These are phyloP conservation scores for Procavia capensis DNA, from an alignment of 2,113 vertebrate genomes.

Conservation along the genomic window DNA sequence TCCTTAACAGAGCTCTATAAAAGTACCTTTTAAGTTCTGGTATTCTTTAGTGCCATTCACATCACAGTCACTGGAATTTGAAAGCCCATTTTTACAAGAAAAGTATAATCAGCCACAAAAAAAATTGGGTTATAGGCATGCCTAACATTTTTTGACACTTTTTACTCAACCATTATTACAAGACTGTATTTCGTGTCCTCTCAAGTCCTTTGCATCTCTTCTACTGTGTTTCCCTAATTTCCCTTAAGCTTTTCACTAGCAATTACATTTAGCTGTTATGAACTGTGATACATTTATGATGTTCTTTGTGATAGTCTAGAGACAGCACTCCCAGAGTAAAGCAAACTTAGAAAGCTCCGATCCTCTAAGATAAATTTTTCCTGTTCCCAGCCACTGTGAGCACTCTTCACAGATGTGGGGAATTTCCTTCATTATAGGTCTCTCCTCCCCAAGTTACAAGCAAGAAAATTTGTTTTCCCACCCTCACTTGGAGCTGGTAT, in stretches of 20 bases:
- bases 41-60: neutral
- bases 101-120: neutral
- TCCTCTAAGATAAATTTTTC: neutral
- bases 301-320: neutral
- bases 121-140: neutral
- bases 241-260: neutral
- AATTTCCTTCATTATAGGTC: neutral
- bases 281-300: neutral
- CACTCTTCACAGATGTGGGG: neutral
- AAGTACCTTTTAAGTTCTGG: neutral
- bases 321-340: neutral
- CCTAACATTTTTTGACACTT: neutral
- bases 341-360: neutral
- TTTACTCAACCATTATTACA: neutral
- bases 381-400: neutral
- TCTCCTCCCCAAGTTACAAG: neutral
- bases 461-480: neutral
- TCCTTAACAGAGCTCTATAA: neutral
- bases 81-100: neutral
- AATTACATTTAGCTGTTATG: neutral
- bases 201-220: neutral
- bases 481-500: neutral
- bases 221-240: neutral
- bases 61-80: neutral
- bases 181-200: neutral